Evolutionary conservation across 2,113 vertebrate species (phyloP).

Genomic region (Anoura caudifer): DNA sequence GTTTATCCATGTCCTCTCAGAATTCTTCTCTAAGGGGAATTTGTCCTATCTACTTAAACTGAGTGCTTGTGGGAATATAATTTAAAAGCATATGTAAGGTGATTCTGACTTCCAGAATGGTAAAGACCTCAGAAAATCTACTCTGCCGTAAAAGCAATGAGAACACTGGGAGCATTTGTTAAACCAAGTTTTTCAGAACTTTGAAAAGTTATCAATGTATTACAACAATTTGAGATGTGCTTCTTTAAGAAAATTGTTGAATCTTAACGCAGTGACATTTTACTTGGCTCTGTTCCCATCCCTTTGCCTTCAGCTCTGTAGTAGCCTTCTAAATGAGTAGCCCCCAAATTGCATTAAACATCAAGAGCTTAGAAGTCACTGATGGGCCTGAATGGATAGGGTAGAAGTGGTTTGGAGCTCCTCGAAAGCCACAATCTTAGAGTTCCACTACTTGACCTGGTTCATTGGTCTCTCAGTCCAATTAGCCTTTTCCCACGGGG

Average conservation of each 20-base stretch:
- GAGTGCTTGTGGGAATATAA: not conserved
- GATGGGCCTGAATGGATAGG: too few relatives aligned
- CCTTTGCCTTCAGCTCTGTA: fast-evolving
- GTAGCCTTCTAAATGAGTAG: not conserved
- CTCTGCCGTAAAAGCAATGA: not conserved
- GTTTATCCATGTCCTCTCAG: not conserved
- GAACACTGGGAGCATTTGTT: not conserved
- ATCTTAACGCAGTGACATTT: not conserved
- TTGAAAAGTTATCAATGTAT: not conserved
- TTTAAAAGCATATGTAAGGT: not conserved
- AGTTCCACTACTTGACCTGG: not conserved
- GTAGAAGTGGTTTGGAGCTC: not conserved
- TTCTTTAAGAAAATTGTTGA: not conserved
- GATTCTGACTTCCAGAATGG: not conserved
- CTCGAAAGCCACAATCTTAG: not conserved
- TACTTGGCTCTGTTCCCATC: not conserved
- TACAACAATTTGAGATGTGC: not conserved
- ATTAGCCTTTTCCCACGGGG: fast-evolving
- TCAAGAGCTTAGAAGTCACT: not conserved
- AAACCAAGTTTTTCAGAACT: not conserved
- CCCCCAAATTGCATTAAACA: not conserved
- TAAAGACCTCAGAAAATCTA: not conserved
- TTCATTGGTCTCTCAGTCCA: not conserved
- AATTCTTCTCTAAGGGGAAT: not conserved
- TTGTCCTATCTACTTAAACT: not conserved